phyloP scores from a whole-genome alignment of 2,797 vertebrate genomes.

The Crypturellus tataupa region DNA sequence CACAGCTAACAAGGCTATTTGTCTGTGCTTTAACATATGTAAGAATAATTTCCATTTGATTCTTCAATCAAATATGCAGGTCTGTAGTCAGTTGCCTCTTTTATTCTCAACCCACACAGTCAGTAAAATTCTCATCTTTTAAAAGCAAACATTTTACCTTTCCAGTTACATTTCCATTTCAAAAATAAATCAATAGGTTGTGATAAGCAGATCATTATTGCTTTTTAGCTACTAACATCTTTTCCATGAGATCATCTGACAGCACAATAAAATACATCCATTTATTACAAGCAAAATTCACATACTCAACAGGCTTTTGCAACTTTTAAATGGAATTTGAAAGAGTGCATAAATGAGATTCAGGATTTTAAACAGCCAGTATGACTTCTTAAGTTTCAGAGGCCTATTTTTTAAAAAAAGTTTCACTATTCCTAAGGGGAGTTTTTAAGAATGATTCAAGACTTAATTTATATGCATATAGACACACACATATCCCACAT shows the following conservation, averaged over 20 bases:
- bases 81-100: slow-evolving; percentile 16
- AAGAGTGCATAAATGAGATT: slow-evolving; percentile 23
- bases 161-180: slow-evolving; percentile 51
- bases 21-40: slow-evolving; percentile 31
- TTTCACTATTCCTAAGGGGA: not conserved
- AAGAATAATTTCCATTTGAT: slow-evolving; percentile 23
- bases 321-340: not conserved
- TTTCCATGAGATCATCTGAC: slow-evolving; percentile 42
- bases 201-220: slow-evolving; percentile 57
- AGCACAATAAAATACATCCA: slow-evolving; percentile 45
- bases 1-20: slow-evolving; percentile 32
- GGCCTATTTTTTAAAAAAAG: not conserved
- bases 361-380: not conserved
- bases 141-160: slow-evolving; percentile 66
- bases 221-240: slow-evolving; percentile 52
- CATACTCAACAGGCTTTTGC: not conserved
- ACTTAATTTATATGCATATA: not conserved
- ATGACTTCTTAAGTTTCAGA: not conserved
- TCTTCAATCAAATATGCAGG: slow-evolving; percentile 30
- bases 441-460: not conserved
- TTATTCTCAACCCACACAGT: slow-evolving; percentile 43
- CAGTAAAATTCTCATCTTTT: slow-evolving; percentile 58
- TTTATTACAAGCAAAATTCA: slow-evolving; percentile 54
- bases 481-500: accelerated
- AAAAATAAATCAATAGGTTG: slow-evolving; percentile 58